Conservation (phyloP, 2,888 invertebrate genomes). For the Frankliniella intonsa region DNA sequence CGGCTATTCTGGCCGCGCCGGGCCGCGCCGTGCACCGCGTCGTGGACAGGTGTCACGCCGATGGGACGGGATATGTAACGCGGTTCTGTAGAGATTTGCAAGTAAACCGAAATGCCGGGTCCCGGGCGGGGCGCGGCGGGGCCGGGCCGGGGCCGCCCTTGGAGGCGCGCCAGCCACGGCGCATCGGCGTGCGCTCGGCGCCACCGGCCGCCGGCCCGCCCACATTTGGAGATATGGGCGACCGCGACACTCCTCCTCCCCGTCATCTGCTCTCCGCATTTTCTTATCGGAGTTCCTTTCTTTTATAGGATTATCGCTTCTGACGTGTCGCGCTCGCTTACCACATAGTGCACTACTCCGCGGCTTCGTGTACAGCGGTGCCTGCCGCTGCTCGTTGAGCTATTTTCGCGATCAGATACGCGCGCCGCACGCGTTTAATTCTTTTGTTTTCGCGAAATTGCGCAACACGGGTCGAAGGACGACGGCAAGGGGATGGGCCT, state of each 20-base stretch:
- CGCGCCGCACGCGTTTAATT: background rate
- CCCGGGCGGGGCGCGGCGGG: background rate
- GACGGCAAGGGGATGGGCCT: background rate
- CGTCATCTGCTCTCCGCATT: too few relatives aligned
- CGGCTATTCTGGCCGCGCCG: background rate
- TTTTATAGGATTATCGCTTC: too few relatives aligned
- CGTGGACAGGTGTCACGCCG: background rate
- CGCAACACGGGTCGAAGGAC: background rate
- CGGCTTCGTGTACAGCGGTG: too few relatives aligned
- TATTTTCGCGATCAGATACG: background rate
- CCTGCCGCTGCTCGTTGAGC: too few relatives aligned
- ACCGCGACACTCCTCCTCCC: background rate
- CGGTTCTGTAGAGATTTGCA: background rate
- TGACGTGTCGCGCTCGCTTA: too few relatives aligned
- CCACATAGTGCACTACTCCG: too few relatives aligned
- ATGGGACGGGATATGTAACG: background rate
- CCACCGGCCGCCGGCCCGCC: background rate
- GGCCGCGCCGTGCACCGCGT: background rate
- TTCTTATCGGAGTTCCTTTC: too few relatives aligned
- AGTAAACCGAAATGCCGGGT: background rate
- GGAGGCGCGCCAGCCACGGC: background rate
- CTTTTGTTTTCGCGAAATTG: background rate
- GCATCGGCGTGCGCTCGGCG: too few relatives aligned
- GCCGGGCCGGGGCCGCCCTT: background rate
- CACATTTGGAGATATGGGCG: background rate